Base-by-base conservation (phyloP, 2,888 invertebrate genomes). In the Alviniconcha strummeri region DNA sequence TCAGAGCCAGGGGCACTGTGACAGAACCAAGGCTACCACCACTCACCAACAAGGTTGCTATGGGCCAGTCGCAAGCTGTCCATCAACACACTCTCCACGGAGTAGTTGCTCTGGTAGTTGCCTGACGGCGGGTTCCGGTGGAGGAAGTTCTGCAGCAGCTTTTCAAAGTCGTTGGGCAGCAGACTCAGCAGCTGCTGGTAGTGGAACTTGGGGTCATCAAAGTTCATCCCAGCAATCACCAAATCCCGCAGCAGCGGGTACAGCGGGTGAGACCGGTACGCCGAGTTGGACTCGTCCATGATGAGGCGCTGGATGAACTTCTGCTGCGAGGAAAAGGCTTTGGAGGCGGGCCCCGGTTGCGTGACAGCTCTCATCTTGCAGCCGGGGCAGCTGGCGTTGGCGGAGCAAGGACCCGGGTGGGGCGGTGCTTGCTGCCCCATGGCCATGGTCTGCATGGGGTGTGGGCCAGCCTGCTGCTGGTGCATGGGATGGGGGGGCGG, bases 181-280 rank as follows among this genome's bases (percentile, higher is more conserved):
- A 92, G 91, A 72, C 91, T 90, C 81, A 93, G 93, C 54, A 93
- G 89, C 85, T 91, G 91, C 85, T 91, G 91, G 86, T 93, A 93
- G 64, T 93, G 93, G 85, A 93, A 93, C 81, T 90, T 89, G 9
- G 93, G 93, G 7, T 91, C 89, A 83, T 90, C 90, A 85, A 93
- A 93, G 88, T 93, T 93, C 92, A 93, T 92, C 87, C 93, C 93
- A 17, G 93, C 93, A 80, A 93, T 93, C 84, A 93, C 92, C 85
- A 93, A 88, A 85, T 93, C 93, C 80, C 93, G 90, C 71, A 93
- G 88, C 74, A 93, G 89, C 2, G 92, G 92, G 86, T 92, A 93
- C 83, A 93, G 88, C 5, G 93, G 93, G 87, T 93, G 93, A 19
- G 93, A 92, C 75, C 93, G 88, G 88, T 93, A 93, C 57, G 93